A percentile compares a stretch with the other conserved stretches of the same genome.
Evolutionary conservation across 2,888 invertebrate genomes (phyloP).

Genomic region (Drosophila bunnanda): DNA sequence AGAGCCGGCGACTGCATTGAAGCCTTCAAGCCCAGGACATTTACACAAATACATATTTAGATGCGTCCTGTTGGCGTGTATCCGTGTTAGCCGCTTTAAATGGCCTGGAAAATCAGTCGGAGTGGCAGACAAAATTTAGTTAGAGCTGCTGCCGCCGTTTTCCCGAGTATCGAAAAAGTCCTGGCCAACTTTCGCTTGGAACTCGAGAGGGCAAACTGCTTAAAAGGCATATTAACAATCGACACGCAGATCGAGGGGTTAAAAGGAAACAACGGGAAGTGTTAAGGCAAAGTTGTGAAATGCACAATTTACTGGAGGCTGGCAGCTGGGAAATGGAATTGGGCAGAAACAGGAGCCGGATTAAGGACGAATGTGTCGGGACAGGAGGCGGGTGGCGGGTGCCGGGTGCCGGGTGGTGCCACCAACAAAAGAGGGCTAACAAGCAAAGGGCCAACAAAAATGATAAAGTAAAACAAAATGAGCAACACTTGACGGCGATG

Average conservation of each 20-base stretch:
- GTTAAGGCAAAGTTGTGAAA: constrained; percentile 48
- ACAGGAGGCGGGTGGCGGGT: background rate
- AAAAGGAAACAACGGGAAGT: constrained; percentile 8
- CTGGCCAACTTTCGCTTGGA: constrained; percentile 24
- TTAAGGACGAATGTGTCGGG: too few relatives aligned
- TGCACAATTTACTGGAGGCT: constrained; percentile 48
- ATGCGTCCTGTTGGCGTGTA: background rate
- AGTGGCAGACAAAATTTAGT: constrained; percentile 38
- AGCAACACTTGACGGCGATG: constrained; percentile 49
- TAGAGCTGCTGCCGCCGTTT: background rate
- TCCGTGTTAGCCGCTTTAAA: constrained; percentile 35
- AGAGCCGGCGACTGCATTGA: constrained; percentile 33
- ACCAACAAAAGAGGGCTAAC: constrained; percentile 49
- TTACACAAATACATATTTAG: constrained; percentile 21
- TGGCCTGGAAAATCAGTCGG: constrained; percentile 48
- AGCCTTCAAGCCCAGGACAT: constrained; percentile 36
- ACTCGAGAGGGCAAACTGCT: constrained; percentile 22
- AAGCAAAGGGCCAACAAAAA: constrained; percentile 40
- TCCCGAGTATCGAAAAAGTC: constrained; percentile 7
- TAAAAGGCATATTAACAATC: constrained; percentile 49
- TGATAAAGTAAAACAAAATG: constrained; percentile 58
- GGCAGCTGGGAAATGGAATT: constrained; percentile 1
- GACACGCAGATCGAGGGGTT: constrained; percentile 19
- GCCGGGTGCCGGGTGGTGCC: background rate
- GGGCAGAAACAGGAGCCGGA: constrained; percentile 7